A percentile compares a stretch with the other conserved stretches of the same genome.
These are phyloP conservation scores for Rotaria sp. DNA, from an alignment of 2,888 invertebrate genomes.

Conservation along the genomic window DNA sequence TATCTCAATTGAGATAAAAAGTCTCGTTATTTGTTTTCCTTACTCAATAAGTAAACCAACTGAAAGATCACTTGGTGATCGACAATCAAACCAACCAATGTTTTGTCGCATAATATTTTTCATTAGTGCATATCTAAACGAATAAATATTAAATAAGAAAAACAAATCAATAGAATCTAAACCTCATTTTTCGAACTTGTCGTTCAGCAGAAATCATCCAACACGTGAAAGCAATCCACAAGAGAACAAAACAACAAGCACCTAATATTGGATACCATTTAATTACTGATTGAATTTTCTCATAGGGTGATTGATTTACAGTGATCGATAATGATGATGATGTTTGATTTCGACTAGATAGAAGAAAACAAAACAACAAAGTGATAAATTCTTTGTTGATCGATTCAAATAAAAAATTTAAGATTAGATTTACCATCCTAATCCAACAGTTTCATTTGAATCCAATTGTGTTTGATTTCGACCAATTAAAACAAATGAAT, in stretches of 20 bases:
- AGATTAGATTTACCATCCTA: no score
- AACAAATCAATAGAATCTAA: background rate
- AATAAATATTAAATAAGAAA: background rate
- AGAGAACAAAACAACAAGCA: background rate
- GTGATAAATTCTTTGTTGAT: no score
- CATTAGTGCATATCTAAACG: background rate
- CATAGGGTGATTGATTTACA: background rate
- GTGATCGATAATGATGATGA: background rate
- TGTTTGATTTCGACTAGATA: background rate
- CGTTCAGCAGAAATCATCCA: background rate
- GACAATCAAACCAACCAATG: background rate
- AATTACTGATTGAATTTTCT: background rate
- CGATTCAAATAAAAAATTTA: no score
- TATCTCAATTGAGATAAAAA: no score
- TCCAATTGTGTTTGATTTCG: background rate
- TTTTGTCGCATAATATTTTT: background rate
- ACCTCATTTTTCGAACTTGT: background rate
- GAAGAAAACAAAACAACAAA: no score
- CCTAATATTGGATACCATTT: background rate
- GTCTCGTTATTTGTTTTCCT: no score
- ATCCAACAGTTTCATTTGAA: no score
- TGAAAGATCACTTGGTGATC: background rate
- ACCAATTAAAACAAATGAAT: background rate
- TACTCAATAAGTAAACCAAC: background rate
- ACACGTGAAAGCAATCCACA: background rate